phyloP scores from a whole-genome alignment of 2,888 invertebrate genomes.

The Yponomeuta evonymella region DNA sequence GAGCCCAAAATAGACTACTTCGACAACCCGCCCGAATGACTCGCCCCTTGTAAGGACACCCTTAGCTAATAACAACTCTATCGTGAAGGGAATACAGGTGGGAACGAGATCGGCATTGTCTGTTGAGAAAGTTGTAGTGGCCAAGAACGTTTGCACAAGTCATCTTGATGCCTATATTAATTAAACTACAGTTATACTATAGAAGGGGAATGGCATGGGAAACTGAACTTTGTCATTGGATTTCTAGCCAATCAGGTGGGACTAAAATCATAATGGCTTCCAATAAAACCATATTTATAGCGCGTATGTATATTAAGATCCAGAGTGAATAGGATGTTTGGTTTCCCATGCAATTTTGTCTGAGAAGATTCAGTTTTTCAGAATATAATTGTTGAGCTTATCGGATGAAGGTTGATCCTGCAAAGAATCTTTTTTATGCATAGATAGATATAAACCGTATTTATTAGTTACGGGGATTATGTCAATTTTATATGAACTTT shows the following conservation, averaged over 20 bases:
- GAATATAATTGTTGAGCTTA: conserved; percentile 1
- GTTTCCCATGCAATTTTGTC: background rate
- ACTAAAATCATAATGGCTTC: too few species aligned
- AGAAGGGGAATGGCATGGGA: too few species aligned
- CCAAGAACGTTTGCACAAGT: too few species aligned
- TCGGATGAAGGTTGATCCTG: background rate
- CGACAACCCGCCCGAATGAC: conserved; percentile 63
- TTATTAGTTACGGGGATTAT: background rate
- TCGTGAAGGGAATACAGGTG: background rate
- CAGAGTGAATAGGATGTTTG: background rate
- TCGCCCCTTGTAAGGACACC: background rate
- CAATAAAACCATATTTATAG: too few species aligned
- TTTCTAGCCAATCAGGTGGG: too few species aligned
- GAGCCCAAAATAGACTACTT: conserved; percentile 64
- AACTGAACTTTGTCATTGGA: too few species aligned
- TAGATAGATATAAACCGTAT: background rate
- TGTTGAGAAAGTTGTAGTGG: too few species aligned
- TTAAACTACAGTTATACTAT: too few species aligned
- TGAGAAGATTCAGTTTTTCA: background rate
- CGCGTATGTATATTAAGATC: too few species aligned
- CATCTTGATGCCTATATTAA: too few species aligned
- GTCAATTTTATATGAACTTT: conserved; percentile 8
- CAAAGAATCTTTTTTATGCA: background rate
- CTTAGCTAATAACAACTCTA: background rate
- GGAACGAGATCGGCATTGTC: too few species aligned